Percentiles rank a stretch among this genome's conserved stretches.
Conservation (phyloP, 2,797 vertebrate species). For the Trematomus bernacchii region DNA sequence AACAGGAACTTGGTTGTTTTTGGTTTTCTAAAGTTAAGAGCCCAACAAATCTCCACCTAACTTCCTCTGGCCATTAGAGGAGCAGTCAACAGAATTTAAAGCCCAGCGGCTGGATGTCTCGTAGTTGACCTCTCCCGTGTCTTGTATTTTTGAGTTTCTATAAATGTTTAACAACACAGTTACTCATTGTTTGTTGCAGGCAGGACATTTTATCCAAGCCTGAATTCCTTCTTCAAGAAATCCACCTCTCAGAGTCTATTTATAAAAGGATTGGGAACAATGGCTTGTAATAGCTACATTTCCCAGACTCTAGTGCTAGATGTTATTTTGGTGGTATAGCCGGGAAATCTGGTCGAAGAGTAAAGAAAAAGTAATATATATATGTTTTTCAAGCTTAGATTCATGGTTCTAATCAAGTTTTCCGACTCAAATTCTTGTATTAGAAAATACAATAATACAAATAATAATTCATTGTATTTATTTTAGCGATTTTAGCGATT, state of each 20-base stretch:
- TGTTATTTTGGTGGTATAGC: too few relatives aligned
- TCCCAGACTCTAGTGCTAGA: background rate
- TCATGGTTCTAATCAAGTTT: too few relatives aligned
- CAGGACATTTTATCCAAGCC: conserved; percentile 28
- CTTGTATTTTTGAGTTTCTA: conserved; percentile 33
- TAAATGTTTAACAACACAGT: conserved; percentile 38
- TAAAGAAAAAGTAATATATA: too few relatives aligned
- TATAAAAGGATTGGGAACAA: background rate
- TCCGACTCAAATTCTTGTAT: too few relatives aligned
- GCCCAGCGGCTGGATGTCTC: conserved; percentile 26
- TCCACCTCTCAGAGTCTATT: background rate
- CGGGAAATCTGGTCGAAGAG: too few relatives aligned
- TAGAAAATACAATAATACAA: too few relatives aligned
- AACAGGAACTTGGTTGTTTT: background rate
- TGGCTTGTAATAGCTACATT: background rate
- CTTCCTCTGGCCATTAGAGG: background rate
- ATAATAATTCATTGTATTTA: too few relatives aligned
- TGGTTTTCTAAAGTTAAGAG: background rate
- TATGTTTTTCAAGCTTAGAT: too few relatives aligned
- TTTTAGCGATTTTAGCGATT: too few relatives aligned
- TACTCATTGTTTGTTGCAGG: conserved; percentile 39
- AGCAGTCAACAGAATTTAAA: background rate
- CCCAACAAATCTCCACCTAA: background rate
- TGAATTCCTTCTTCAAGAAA: conserved; percentile 26
- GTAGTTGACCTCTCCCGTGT: conserved; percentile 25